Evolutionary conservation across 2,888 invertebrate species (phyloP).

Genomic region (Scrobipalpa costella): DNA sequence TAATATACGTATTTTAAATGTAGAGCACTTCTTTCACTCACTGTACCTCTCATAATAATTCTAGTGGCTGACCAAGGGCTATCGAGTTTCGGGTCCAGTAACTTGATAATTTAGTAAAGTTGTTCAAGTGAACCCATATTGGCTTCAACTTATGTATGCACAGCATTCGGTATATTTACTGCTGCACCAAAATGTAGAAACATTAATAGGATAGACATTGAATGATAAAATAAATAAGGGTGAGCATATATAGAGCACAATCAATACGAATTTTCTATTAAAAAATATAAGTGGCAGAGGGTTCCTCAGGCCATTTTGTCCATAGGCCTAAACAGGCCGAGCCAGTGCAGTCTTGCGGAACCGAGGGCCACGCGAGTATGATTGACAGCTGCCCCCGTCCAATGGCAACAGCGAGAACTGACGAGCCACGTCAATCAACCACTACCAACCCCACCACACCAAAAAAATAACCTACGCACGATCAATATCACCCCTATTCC

Average conservation of each 20-base stretch:
- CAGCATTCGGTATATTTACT: not conserved
- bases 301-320: conserved; percentile 13
- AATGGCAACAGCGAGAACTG: conserved; percentile 88
- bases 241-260: not conserved
- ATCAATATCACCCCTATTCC: conserved; percentile 51
- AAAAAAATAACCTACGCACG: conserved; percentile 38
- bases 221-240: conserved; percentile 20
- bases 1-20: not conserved
- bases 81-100: conserved; percentile 73
- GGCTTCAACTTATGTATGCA: conserved; percentile 28
- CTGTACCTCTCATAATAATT: conserved; percentile 52
- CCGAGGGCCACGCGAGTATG: conserved; percentile 79
- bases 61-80: conserved; percentile 67
- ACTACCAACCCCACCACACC: conserved; percentile 54
- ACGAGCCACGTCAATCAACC: conserved; percentile 90
- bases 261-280: conserved; percentile 11
- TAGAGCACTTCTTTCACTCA: conserved; percentile 41
- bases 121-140: conserved; percentile 40
- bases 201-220: not conserved
- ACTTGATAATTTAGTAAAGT: conserved; percentile 61
- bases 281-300: conserved; percentile 9
- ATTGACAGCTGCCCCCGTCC: conserved; percentile 91
- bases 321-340: conserved; percentile 40
- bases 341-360: conserved; percentile 57
- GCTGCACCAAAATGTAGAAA: conserved; percentile 21